These are phyloP conservation scores for Drepana arcuata DNA, from an alignment of 1,140 invertebrate genomes.

Conservation along the genomic window DNA sequence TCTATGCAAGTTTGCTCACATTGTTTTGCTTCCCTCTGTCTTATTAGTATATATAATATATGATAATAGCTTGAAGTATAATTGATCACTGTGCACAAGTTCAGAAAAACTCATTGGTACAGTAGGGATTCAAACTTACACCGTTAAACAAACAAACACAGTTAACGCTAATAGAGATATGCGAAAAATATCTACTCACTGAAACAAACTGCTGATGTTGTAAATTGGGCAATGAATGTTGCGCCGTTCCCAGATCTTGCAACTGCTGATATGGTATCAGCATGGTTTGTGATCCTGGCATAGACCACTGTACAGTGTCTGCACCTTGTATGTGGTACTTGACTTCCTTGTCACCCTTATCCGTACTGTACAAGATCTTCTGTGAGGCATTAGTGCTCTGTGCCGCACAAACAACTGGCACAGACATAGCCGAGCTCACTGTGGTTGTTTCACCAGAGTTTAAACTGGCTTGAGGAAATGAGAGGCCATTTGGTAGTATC, in stretches of 20 bases:
- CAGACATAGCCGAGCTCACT: constrained; percentile 53
- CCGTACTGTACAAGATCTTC: constrained; percentile 59
- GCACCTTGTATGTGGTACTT: constrained; percentile 60
- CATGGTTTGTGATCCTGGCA: constrained; percentile 61
- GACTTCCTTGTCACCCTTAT: constrained; percentile 59
- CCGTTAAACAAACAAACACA: too few relatives aligned
- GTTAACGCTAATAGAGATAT: too few relatives aligned
- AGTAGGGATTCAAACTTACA: too few relatives aligned
- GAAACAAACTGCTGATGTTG: constrained; percentile 62
- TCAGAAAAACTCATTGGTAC: too few relatives aligned
- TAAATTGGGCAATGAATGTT: constrained; percentile 43
- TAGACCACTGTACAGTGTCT: constrained; percentile 59
- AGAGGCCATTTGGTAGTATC: constrained; percentile 55
- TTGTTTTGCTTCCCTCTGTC: too few relatives aligned
- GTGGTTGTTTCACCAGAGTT: constrained; percentile 51
- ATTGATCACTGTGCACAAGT: too few relatives aligned
- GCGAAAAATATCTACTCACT: too few relatives aligned
- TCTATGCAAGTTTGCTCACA: too few relatives aligned
- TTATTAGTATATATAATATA: too few relatives aligned
- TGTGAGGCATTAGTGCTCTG: constrained; percentile 55
- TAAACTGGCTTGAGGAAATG: constrained; percentile 53
- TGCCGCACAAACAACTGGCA: constrained; percentile 59
- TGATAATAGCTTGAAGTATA: too few relatives aligned
- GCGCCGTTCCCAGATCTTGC: constrained; percentile 48
- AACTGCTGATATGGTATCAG: constrained; percentile 60